A percentile compares a stretch with the other conserved stretches of the same genome.
Conservation (phyloP, 30 jellyfish, hydroid and myxozoan species). For the Chironex yamaguchii region DNA sequence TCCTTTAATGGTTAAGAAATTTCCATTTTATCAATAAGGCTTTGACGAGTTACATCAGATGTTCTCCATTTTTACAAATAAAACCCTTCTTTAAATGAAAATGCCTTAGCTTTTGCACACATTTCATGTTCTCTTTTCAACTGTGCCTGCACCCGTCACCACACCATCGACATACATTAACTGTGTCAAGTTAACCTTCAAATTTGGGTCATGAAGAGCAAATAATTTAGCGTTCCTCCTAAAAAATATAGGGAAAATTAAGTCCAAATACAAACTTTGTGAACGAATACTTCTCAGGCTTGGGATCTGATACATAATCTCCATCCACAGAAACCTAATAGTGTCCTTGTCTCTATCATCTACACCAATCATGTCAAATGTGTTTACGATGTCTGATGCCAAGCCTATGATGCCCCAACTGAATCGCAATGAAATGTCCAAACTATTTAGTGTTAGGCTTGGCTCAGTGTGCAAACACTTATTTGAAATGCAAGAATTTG, state of each 20-base stretch:
- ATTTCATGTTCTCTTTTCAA: conserved; percentile 2
- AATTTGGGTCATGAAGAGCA: neutral
- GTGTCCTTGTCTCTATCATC: conserved; percentile 21
- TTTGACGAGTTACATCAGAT: neutral
- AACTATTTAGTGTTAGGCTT: conserved; percentile 18
- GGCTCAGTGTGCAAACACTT: conserved; percentile 32
- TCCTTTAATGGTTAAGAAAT: conserved; percentile 2
- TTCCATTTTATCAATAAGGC: conserved; percentile 1
- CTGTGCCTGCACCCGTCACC: conserved; percentile 36
- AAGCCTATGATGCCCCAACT: conserved; percentile 5
- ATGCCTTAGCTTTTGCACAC: neutral
- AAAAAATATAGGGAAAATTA: conserved; percentile 4
- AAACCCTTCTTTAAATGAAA: conserved; percentile 22
- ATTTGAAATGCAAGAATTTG: conserved; percentile 21
- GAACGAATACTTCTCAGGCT: neutral
- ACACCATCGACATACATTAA: conserved; percentile 30
- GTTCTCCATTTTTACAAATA: conserved; percentile 13
- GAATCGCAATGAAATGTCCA: conserved; percentile 30
- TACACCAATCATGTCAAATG: conserved; percentile 12
- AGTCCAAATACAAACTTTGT: conserved; percentile 21
- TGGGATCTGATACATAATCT: neutral
- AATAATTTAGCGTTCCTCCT: neutral
- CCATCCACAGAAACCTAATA: neutral
- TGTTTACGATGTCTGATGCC: conserved; percentile 19
- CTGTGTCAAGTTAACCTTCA: conserved; percentile 32